Evolutionary conservation across 2,888 invertebrate genomes (phyloP), one percentile per base, ranked within the genome.

Genomic region (Ernsta delagoae): DNA sequence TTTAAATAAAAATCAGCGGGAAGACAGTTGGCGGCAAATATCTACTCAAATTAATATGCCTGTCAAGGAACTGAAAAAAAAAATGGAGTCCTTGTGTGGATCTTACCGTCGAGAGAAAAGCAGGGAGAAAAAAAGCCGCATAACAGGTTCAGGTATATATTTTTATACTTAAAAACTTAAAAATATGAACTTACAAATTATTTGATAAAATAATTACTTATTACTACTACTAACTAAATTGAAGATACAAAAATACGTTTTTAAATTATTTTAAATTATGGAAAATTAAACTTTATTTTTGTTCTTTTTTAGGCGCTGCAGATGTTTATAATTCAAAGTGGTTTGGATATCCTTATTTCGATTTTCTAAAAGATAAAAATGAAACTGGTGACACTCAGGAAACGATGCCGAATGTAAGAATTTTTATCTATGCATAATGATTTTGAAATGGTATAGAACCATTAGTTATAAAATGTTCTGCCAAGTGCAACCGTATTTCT

Each of bases 401-500:
- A 57, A 70, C 71, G 68, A 68, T 71, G 71, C 60, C 61, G 68
- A 72, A 68, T 59, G 71, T 73, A 70, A 72, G 68, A 61, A 70
- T 70, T 71, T 67, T 73, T 71, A 59, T 65, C 66, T 67, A 69
- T 66, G 63, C 54, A 70, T 70, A 70, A 41, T 61, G 62, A 70
- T 74, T 69, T 72, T 75, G 77, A 70, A 70, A 75, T 70, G 73
- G 71, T 48, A 48, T 48, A 48, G 48, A 48, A 48, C 71, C 72
- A 41, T 73, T 74, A 67, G 72, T 72, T 36, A 72, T 72, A 31
- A 74, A 74, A 68, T 74, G 73, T 73, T 70, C 67, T 53, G 50
- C 70, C 71, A 75, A 68, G 45, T 75, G 72, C 50, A 36, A 68
- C 63, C 73, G 71, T 71, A 75, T 75, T 63, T 72, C 66, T 72